phyloP scores from a whole-genome alignment of 2,888 invertebrate species.

The Palloptera scutellata region DNA sequence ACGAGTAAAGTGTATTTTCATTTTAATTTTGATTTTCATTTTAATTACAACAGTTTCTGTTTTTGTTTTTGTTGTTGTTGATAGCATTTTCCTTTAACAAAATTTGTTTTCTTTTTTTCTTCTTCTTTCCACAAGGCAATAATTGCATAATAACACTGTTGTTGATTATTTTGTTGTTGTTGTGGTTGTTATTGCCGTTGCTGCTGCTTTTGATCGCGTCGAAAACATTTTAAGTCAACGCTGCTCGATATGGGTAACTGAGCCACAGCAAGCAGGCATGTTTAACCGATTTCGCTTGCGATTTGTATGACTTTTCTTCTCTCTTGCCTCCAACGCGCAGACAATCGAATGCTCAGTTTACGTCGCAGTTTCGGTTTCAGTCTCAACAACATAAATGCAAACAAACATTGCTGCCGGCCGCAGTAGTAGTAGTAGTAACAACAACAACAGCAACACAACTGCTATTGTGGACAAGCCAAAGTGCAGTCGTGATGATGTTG shows the following conservation, averaged over 20 bases:
- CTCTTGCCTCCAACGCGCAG: constrained; percentile 16
- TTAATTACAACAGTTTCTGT: neutral
- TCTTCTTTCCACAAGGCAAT: constrained; percentile 15
- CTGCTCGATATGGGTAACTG: constrained; percentile 25
- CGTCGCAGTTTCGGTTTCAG: neutral
- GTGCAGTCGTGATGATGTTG: neutral
- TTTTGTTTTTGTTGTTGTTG: constrained; percentile 5
- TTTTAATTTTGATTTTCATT: too few species aligned
- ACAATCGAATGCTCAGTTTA: neutral
- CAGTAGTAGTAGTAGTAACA: neutral
- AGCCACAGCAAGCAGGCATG: constrained; percentile 13
- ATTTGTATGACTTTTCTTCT: constrained; percentile 20
- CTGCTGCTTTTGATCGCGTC: constrained; percentile 22
- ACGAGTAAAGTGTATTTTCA: too few species aligned
- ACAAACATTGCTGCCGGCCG: neutral
- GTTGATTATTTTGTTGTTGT: constrained; percentile 21
- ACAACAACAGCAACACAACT: constrained; percentile 14
- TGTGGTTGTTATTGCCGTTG: constrained; percentile 27
- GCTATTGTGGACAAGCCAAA: constrained; percentile 13
- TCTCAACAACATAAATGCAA: constrained; percentile 2
- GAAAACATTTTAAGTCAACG: neutral
- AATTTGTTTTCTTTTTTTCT: neutral
- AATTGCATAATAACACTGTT: constrained; percentile 29
- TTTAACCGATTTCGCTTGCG: constrained; percentile 20
- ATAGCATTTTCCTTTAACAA: neutral